These are phyloP conservation scores for Diarsia rubi DNA, from an alignment of 2,888 invertebrate species.

Conservation along the genomic window DNA sequence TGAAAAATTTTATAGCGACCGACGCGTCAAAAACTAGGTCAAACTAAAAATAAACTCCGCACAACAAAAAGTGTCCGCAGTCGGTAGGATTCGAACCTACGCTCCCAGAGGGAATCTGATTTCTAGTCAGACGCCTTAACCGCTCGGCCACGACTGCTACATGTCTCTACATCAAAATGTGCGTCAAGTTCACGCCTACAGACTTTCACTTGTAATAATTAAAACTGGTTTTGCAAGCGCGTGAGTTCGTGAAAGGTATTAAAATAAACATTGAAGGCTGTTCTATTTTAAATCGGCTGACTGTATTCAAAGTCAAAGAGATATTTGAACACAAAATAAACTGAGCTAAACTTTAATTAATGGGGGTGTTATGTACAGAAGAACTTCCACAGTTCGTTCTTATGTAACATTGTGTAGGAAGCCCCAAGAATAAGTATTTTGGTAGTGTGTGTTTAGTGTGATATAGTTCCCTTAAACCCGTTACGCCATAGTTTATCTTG, in stretches of 20 bases:
- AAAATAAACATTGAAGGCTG: conserved; percentile 22
- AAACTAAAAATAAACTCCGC: conserved; percentile 26
- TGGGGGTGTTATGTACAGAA: neutral
- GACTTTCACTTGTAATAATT: conserved; percentile 47
- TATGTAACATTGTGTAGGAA: conserved; percentile 11
- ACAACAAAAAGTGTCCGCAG: conserved; percentile 88
- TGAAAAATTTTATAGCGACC: neutral
- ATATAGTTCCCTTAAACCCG: neutral
- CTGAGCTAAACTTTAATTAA: neutral
- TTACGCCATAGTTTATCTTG: conserved; percentile 12
- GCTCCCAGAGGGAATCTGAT: conserved; percentile 97
- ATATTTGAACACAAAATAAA: conserved; percentile 3
- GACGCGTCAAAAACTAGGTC: neutral
- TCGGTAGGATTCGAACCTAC: conserved; percentile 97
- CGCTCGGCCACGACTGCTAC: conserved; percentile 95
- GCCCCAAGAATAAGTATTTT: neutral
- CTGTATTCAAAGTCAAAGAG: conserved; percentile 1
- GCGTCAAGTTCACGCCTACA: neutral
- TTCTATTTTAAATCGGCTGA: conserved; percentile 14
- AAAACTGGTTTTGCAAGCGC: conserved; percentile 48
- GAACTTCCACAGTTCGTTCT: conserved; percentile 15
- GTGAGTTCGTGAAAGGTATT: conserved; percentile 39
- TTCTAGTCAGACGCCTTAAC: conserved; percentile 97
- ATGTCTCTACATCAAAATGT: fast-evolving
- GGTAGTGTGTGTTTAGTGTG: conserved; percentile 1